phyloP scores from a whole-genome alignment of 2,888 invertebrate species.

The Agriopis leucophaearia region DNA sequence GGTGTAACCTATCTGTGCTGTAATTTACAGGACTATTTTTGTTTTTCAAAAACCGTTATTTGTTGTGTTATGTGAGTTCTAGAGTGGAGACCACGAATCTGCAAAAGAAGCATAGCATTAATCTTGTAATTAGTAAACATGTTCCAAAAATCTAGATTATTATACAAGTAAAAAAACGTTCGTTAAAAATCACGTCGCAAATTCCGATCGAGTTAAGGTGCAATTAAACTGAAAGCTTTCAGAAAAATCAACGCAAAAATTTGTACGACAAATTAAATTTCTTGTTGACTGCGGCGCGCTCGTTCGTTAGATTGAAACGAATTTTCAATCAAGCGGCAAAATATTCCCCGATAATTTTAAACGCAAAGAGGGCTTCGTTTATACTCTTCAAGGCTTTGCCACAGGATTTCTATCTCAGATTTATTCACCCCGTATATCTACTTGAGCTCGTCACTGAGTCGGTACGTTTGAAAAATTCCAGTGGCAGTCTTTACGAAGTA shows the following conservation, averaged over 20 bases:
- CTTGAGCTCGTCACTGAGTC: too few species aligned
- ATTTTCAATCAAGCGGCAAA: constrained; percentile 70
- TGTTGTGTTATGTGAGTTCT: too few species aligned
- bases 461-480: not conserved
- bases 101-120: too few species aligned
- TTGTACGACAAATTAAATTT: constrained; percentile 72
- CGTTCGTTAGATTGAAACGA: constrained; percentile 71
- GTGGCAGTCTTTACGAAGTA: not conserved
- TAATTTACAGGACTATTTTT: too few species aligned
- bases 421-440: not conserved
- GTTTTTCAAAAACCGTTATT: too few species aligned
- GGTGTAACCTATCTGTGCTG: too few species aligned
- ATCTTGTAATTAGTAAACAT: not conserved
- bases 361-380: constrained; percentile 54
- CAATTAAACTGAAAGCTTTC: constrained; percentile 37
- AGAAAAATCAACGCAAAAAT: constrained; percentile 45
- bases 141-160: not conserved
- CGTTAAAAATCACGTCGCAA: constrained; percentile 25
- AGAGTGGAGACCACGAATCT: too few species aligned
- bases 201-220: constrained; percentile 31
- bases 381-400: constrained; percentile 41
- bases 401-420: constrained; percentile 14
- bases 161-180: not conserved
- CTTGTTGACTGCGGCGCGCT: constrained; percentile 70
- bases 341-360: constrained; percentile 63